phyloP scores from a whole-genome alignment of 1,140 invertebrate genomes.

The Neotoxoptera formosana region DNA sequence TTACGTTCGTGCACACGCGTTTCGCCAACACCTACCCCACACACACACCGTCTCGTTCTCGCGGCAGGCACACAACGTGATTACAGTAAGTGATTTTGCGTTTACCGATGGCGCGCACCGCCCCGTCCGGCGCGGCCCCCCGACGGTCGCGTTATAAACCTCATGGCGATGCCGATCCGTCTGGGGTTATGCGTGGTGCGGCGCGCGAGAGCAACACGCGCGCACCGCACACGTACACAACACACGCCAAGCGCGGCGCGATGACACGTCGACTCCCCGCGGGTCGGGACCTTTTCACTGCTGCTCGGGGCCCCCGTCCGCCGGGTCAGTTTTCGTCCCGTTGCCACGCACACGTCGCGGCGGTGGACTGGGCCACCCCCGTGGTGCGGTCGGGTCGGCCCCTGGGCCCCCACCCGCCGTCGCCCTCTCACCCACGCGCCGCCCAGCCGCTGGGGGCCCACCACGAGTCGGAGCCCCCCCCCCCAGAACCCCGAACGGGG shows the following conservation, averaged over 20 bases:
- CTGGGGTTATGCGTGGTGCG: constrained; percentile 41
- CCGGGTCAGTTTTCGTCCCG: background rate
- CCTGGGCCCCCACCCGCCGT: background rate
- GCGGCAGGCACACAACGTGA: constrained; percentile 34
- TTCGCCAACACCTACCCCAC: background rate
- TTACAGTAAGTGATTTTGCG: constrained; percentile 47
- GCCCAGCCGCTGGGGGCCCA: too few species aligned
- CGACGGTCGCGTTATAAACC: constrained; percentile 43
- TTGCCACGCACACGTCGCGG: background rate
- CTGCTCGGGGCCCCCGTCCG: background rate
- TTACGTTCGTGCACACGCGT: constrained; percentile 1
- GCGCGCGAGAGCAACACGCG: background rate
- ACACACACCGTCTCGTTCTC: constrained; percentile 12
- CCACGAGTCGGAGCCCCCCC: background rate
- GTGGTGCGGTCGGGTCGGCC: background rate
- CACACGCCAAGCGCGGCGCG: background rate
- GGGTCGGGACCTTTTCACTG: background rate
- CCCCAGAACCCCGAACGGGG: too few species aligned
- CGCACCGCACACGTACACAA: background rate
- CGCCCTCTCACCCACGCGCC: too few species aligned
- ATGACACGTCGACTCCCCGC: constrained; percentile 45
- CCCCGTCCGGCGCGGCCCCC: background rate
- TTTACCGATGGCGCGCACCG: background rate
- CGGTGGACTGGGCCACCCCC: too few species aligned
- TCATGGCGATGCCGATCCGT: constrained; percentile 26